phyloP scores from a whole-genome alignment of 2,797 vertebrate genomes.

The Sandelia bainsii region DNA sequence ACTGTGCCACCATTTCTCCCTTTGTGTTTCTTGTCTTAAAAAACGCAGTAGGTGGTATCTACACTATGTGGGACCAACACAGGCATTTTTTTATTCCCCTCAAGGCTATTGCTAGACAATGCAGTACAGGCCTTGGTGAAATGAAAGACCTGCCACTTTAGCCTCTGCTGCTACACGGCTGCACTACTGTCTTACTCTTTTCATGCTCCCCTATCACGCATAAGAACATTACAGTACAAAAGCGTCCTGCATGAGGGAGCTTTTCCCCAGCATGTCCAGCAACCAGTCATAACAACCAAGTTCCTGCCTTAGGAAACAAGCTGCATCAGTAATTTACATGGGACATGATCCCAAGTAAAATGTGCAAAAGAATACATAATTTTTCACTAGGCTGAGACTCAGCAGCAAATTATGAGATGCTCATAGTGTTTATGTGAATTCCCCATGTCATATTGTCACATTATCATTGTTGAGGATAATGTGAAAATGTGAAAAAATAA shows the following conservation, averaged over 20 bases:
- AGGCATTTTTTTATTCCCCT: constrained; percentile 43
- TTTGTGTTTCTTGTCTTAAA: constrained; percentile 37
- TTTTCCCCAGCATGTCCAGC: constrained; percentile 38
- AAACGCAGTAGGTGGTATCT: constrained; percentile 37
- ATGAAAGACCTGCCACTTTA: constrained; percentile 67
- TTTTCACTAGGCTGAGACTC: constrained; percentile 1
- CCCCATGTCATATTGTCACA: constrained; percentile 16
- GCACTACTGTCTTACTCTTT: constrained; percentile 57
- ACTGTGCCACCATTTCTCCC: constrained; percentile 36
- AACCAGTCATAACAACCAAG: constrained; percentile 28
- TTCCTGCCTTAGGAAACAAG: constrained; percentile 54
- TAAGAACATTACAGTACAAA: constrained; percentile 57
- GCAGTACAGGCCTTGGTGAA: constrained; percentile 66
- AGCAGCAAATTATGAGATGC: constrained; percentile 11
- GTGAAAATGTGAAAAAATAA: constrained; percentile 17
- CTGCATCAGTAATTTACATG: constrained; percentile 39
- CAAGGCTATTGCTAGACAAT: constrained; percentile 60
- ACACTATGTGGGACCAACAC: constrained; percentile 45
- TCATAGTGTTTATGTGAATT: neutral
- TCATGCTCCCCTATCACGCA: constrained; percentile 55
- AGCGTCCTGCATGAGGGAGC: constrained; percentile 35
- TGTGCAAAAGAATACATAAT: constrained; percentile 13
- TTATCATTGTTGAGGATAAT: constrained; percentile 4
- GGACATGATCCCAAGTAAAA: constrained; percentile 37
- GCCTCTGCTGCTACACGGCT: constrained; percentile 61